Percentiles rank a stretch among this genome's conserved stretches.
These are phyloP conservation scores for Mantis religiosa DNA, from an alignment of 2,888 invertebrate genomes.

Conservation along the genomic window DNA sequence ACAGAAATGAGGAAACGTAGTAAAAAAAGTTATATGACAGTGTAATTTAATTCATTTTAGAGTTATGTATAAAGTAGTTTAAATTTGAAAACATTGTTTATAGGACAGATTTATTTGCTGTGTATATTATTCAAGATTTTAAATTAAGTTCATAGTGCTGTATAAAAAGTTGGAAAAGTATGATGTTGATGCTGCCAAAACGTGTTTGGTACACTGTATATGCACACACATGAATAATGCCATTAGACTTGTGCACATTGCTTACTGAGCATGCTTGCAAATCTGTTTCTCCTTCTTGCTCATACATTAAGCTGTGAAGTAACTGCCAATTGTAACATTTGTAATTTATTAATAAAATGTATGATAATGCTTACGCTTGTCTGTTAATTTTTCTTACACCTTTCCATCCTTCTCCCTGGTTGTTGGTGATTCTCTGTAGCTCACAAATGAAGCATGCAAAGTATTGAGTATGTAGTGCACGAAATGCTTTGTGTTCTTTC, in stretches of 20 bases:
- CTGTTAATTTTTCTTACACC: not conserved
- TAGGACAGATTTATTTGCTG: too few relatives aligned
- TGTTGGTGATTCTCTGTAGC: not conserved
- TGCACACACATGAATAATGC: not conserved
- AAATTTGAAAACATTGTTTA: too few relatives aligned
- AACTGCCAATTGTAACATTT: not conserved
- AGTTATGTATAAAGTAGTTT: too few relatives aligned
- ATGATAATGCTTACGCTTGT: not conserved
- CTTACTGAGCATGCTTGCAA: not conserved
- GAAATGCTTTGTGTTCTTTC: not conserved
- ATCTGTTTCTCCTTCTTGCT: not conserved
- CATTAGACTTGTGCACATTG: not conserved
- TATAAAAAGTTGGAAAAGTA: too few relatives aligned
- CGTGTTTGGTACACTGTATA: not conserved
- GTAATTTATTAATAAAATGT: slow-evolving; percentile 7
- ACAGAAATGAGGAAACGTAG: too few relatives aligned
- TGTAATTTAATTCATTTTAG: too few relatives aligned
- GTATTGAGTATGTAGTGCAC: not conserved
- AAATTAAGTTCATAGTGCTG: too few relatives aligned
- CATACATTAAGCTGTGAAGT: not conserved
- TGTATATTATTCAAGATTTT: too few relatives aligned
- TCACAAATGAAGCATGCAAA: not conserved
- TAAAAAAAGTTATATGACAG: too few relatives aligned
- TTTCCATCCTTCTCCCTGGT: not conserved
- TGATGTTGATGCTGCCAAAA: too few relatives aligned